Conservation (phyloP, 1,140 invertebrate species). For the Lerema accius region DNA sequence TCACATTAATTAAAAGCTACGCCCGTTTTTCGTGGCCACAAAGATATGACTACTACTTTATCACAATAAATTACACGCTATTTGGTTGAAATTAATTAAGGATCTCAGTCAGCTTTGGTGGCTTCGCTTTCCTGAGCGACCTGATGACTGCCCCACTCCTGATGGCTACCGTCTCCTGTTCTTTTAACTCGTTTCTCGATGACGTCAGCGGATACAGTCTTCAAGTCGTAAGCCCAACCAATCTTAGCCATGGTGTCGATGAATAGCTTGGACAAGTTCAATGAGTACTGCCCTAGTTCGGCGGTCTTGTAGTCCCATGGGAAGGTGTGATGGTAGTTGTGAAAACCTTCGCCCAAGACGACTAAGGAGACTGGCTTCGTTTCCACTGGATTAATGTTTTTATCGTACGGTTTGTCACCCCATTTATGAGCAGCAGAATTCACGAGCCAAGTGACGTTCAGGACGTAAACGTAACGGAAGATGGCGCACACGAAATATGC, state of each 20-base stretch:
- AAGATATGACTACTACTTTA: too few species aligned
- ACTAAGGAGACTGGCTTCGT: conserved; percentile 84
- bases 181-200: conserved; percentile 81
- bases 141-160: too few species aligned
- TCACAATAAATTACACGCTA: too few species aligned
- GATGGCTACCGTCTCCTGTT: conserved; percentile 86
- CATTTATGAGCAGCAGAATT: conserved; percentile 90
- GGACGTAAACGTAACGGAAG: conserved; percentile 85
- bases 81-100: too few species aligned
- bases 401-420: conserved; percentile 89
- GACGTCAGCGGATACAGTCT: conserved; percentile 82
- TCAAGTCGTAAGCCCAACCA: too few species aligned
- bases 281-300: conserved; percentile 81
- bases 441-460: conserved; percentile 90
- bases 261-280: conserved; percentile 85
- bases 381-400: conserved; percentile 86
- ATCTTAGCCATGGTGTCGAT: conserved; percentile 87
- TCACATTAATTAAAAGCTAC: too few species aligned
- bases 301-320: too few species aligned
- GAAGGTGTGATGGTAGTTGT: too few species aligned
- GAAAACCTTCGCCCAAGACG: conserved; percentile 84
- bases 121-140: too few species aligned
- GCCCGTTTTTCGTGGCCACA: too few species aligned
- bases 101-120: too few species aligned
- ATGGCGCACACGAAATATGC: conserved; percentile 85